phyloP scores from a whole-genome alignment of 2,888 invertebrate species.

The Candidula unifasciata region DNA sequence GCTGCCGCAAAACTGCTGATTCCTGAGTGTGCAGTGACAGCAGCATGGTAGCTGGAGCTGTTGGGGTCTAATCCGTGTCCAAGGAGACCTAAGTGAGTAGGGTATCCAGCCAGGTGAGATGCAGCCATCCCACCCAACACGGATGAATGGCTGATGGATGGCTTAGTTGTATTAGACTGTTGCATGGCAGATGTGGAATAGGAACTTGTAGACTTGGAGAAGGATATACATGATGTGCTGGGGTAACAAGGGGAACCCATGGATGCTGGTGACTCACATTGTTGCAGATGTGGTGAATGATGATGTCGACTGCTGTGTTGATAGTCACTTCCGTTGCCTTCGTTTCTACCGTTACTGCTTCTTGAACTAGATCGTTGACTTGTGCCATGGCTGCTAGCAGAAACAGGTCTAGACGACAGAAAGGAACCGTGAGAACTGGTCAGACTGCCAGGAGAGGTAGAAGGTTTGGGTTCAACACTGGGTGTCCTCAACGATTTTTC shows the following conservation, averaged over 20 bases:
- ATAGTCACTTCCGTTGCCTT: slow-evolving; percentile 23
- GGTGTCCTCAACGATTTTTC: slow-evolving; percentile 17
- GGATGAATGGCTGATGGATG: slow-evolving; percentile 55
- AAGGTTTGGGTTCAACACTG: slow-evolving; percentile 35
- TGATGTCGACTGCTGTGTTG: slow-evolving; percentile 24
- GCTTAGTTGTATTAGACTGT: slow-evolving; percentile 51
- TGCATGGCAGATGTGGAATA: slow-evolving; percentile 41
- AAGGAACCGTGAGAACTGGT: neutral
- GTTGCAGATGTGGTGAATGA: slow-evolving; percentile 35
- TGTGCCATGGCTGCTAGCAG: slow-evolving; percentile 26
- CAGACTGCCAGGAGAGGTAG: slow-evolving; percentile 13
- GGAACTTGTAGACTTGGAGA: slow-evolving; percentile 43
- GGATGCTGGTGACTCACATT: slow-evolving; percentile 42
- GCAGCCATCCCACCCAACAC: slow-evolving; percentile 54
- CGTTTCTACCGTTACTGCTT: slow-evolving; percentile 45
- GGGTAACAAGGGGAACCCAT: slow-evolving; percentile 13
- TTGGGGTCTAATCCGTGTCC: slow-evolving; percentile 57
- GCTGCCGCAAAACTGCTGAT: slow-evolving; percentile 53
- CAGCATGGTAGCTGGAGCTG: slow-evolving; percentile 56
- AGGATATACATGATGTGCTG: slow-evolving; percentile 36
- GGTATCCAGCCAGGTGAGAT: slow-evolving; percentile 57
- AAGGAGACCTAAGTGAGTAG: slow-evolving; percentile 55
- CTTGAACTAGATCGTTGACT: slow-evolving; percentile 41
- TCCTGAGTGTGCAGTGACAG: slow-evolving; percentile 66
- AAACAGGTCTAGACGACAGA: slow-evolving; percentile 41